These are phyloP conservation scores for Geophilus truncorum DNA, from an alignment of 2,888 invertebrate species.

Conservation along the genomic window DNA sequence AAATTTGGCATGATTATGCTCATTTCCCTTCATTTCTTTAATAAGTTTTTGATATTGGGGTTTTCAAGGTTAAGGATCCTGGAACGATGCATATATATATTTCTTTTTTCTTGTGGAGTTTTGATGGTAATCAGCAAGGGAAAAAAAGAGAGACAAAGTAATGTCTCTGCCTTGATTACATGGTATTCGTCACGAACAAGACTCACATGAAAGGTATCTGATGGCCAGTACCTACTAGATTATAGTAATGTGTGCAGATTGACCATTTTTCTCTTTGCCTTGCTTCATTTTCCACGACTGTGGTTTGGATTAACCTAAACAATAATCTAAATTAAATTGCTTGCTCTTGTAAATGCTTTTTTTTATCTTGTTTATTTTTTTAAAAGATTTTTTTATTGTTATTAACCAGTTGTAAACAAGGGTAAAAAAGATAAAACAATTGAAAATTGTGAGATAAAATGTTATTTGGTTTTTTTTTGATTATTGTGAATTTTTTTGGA, in stretches of 20 bases:
- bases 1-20: too few relatives aligned
- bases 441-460: too few relatives aligned
- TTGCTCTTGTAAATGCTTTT: not conserved
- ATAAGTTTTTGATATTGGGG: not conserved
- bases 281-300: too few relatives aligned
- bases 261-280: not conserved
- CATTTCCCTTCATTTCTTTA: too few relatives aligned
- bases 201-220: constrained; percentile 1
- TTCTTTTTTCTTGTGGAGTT: not conserved
- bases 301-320: not conserved
- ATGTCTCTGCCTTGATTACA: constrained; percentile 11
- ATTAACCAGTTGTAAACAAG: too few relatives aligned
- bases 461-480: too few relatives aligned
- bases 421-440: not conserved
- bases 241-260: constrained; percentile 2
- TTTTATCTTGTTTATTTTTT: not conserved
- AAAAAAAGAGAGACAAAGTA: not conserved
- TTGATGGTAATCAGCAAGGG: not conserved
- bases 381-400: not conserved
- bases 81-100: not conserved
- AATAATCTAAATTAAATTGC: not conserved
- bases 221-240: not conserved
- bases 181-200: constrained; percentile 2
- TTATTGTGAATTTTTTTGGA: too few relatives aligned
- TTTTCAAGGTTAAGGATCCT: not conserved